Percentiles rank a stretch among this genome's conserved stretches.
phyloP scores from a whole-genome alignment of 2,888 invertebrate genomes.

The Euspilapteryx auroguttella region DNA sequence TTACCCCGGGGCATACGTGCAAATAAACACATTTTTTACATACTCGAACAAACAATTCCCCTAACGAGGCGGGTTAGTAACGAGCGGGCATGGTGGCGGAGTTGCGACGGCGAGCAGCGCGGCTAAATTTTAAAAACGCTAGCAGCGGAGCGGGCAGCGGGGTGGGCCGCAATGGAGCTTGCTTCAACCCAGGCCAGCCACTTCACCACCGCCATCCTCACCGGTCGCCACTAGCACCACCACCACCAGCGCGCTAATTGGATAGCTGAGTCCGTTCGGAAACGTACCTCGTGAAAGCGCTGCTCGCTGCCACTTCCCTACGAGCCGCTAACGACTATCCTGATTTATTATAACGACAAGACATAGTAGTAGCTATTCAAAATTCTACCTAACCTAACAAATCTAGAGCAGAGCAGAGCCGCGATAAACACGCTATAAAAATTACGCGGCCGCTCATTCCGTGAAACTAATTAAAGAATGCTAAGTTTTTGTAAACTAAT shows the following conservation, averaged over 20 bases:
- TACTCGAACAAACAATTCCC: constrained; percentile 61
- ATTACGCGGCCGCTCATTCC: no score
- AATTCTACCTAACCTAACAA: no score
- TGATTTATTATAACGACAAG: constrained; percentile 42
- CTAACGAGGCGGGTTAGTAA: constrained; percentile 55
- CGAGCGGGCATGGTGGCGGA: constrained; percentile 17
- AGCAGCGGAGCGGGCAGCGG: constrained; percentile 7
- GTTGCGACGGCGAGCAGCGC: not conserved
- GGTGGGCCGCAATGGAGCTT: no score
- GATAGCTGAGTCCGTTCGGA: no score
- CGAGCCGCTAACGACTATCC: constrained; percentile 24
- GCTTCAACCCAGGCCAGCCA: no score
- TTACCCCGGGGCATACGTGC: constrained; percentile 57
- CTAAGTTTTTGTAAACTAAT: no score
- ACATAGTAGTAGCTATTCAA: no score
- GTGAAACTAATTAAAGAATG: no score
- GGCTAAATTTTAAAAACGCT: not conserved
- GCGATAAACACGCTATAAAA: no score
- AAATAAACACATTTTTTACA: constrained; percentile 63
- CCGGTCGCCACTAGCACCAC: no score
- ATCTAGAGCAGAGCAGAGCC: no score
- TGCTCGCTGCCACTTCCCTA: constrained; percentile 22
- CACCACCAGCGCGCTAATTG: constrained; percentile 39
- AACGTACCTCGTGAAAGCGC: constrained; percentile 44
- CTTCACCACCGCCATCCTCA: no score